phyloP scores from a whole-genome alignment of 2,113 vertebrate species.

The Callipepla californica region DNA sequence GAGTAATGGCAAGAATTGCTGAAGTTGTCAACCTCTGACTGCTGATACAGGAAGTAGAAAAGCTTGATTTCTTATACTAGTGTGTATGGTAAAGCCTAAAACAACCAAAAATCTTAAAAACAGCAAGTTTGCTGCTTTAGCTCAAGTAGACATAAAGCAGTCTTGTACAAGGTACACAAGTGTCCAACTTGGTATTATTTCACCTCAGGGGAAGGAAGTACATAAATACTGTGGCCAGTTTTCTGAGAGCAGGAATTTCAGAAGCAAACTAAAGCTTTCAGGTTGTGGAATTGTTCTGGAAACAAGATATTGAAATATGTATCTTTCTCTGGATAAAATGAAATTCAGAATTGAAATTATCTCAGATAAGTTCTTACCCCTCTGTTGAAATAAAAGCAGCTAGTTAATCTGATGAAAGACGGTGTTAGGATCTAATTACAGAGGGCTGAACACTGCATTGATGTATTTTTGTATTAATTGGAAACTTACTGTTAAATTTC shows the following conservation, averaged over 20 bases:
- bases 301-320: not conserved
- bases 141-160: not conserved
- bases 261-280: not conserved
- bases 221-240: not conserved
- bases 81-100: not conserved
- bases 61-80: not conserved
- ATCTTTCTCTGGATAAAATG: not conserved
- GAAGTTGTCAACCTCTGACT: not conserved
- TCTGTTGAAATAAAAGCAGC: not conserved
- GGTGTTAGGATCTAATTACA: not conserved
- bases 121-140: not conserved
- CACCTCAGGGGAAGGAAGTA: not conserved
- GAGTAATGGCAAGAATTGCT: not conserved
- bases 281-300: not conserved
- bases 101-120: not conserved
- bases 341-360: not conserved
- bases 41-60: not conserved
- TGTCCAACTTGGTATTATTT: not conserved
- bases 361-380: not conserved
- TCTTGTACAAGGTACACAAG: not conserved
- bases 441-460: not conserved
- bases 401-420: not conserved
- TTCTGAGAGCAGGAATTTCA: not conserved
- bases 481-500: not conserved
- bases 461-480: not conserved